phyloP scores from a whole-genome alignment of 2,888 invertebrate species.

The Mellilla xanthometata region DNA sequence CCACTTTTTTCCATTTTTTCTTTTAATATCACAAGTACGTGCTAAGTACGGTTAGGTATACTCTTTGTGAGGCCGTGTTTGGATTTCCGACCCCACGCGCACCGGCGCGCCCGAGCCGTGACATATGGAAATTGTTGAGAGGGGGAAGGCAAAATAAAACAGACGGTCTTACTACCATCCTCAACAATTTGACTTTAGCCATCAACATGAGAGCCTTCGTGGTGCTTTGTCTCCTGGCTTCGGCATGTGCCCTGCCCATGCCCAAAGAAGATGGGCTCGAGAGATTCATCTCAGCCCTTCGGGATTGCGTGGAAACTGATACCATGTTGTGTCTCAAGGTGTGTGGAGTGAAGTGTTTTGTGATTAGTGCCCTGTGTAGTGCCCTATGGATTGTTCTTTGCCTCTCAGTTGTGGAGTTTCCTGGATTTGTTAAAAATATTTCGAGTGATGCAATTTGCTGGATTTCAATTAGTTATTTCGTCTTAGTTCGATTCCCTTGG shows the following conservation, averaged over 20 bases:
- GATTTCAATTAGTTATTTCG: too few relatives aligned
- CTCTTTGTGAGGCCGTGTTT: conserved; percentile 40
- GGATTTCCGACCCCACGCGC: conserved; percentile 41
- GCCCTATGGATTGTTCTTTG: conserved; percentile 32
- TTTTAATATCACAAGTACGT: conserved; percentile 51
- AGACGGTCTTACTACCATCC: conserved; percentile 54
- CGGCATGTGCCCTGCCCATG: conserved; percentile 63
- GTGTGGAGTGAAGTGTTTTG: conserved; percentile 70
- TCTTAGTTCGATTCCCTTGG: too few relatives aligned
- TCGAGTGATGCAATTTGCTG: too few relatives aligned
- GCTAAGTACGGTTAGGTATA: conserved; percentile 57
- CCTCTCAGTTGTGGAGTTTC: neutral
- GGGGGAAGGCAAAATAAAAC: conserved; percentile 76
- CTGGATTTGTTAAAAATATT: conserved; percentile 20
- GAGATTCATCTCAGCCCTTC: conserved; percentile 72
- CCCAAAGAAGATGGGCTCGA: conserved; percentile 68
- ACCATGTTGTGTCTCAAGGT: conserved; percentile 89
- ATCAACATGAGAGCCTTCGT: conserved; percentile 67
- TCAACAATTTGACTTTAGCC: conserved; percentile 70
- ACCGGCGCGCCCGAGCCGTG: conserved; percentile 43
- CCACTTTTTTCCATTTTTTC: conserved; percentile 40
- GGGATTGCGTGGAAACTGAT: conserved; percentile 87
- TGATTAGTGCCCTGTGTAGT: conserved; percentile 41
- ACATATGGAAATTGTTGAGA: conserved; percentile 62
- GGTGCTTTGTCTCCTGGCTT: conserved; percentile 57